Base-by-base conservation (phyloP, 2,888 invertebrate genomes). In the Cheilosia grossa region DNA sequence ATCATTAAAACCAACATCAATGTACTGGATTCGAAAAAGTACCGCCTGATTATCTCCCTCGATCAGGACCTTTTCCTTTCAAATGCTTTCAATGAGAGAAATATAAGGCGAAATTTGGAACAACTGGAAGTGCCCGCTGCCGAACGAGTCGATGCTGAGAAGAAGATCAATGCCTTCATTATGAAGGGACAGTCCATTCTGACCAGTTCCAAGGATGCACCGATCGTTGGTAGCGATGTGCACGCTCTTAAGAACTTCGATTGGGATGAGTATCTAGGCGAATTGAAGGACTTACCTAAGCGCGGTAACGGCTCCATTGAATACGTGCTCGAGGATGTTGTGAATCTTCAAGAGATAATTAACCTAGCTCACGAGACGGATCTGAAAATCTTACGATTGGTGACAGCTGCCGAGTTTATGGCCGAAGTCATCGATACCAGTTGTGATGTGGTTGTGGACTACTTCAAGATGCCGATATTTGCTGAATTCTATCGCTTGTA, bases 401-500 rank as follows among this genome's bases (percentile, higher is more conserved):
- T 86, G 2, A 78, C 82, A 4, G 86, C 86, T 10, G 58, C 78
- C 3, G 77, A 86, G 63, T 59, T 82, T 10, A 78, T 86, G 82
- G 77, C 73, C 44, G 82, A 69, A 69, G 69, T 73, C 27, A 78
- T 78, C 37, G 86, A 82, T 1, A 74, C 69, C 17, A 69, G n/a
- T 1, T 86, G 86, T 49, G 86, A 86, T n/a, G 30, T 63, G 9
- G 86, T 82, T 1, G 82, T 86, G 0, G 82, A 86, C 37, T 73
- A 73, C 56, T 86, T 86, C 40, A 40, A 51, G 47, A 33, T 74
- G 64, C 86, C 86, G 4, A 67, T 86, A 15, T 86, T 86, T n/a
- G 67, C 82, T n/a, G 86, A 86, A 17, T 86, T 77, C 49, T 82
- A 82, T 63, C 82, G 77, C 1, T 21, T 86, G 44, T 86, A 64